A percentile compares a stretch with the other conserved stretches of the same genome.
Evolutionary conservation across 2,888 invertebrate species (phyloP).

Genomic region (Mesopsocus fuscifrons): DNA sequence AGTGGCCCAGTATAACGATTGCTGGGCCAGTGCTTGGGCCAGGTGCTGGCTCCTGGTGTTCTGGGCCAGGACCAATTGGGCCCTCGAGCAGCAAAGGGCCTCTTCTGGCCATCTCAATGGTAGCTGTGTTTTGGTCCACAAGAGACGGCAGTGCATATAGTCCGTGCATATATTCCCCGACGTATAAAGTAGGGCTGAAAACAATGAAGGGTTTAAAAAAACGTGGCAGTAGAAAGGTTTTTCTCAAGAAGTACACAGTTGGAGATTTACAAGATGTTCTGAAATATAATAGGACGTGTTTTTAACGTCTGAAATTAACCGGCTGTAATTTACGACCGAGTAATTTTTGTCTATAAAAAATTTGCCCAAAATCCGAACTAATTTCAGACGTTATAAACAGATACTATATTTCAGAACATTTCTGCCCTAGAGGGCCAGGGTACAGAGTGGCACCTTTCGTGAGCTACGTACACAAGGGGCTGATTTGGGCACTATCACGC

Average conservation of each 20-base stretch:
- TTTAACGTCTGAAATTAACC: too few species aligned
- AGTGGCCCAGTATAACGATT: neutral
- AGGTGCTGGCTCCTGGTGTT: slow-evolving; percentile 12
- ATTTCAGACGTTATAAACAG: too few species aligned
- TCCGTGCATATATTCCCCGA: slow-evolving; percentile 74
- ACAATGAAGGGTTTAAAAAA: slow-evolving; percentile 16
- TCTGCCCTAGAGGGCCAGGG: too few species aligned
- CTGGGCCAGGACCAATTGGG: slow-evolving; percentile 25
- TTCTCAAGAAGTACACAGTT: slow-evolving; percentile 10
- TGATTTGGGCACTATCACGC: too few species aligned
- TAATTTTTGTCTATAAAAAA: too few species aligned
- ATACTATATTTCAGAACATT: too few species aligned
- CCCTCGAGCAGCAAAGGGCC: slow-evolving; percentile 55
- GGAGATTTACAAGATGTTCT: neutral
- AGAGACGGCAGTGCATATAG: slow-evolving; percentile 82
- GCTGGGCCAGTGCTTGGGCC: neutral
- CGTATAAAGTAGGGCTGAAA: slow-evolving; percentile 73
- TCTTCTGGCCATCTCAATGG: slow-evolving; percentile 25
- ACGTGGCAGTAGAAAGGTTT: too few species aligned
- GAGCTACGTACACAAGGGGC: too few species aligned
- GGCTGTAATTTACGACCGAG: too few species aligned
- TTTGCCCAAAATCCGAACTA: too few species aligned
- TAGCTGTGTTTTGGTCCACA: slow-evolving; percentile 76
- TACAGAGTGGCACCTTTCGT: too few species aligned
- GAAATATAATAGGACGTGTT: too few species aligned